phyloP scores from a whole-genome alignment of 2,888 invertebrate genomes.

The Crocallis elinguaria region DNA sequence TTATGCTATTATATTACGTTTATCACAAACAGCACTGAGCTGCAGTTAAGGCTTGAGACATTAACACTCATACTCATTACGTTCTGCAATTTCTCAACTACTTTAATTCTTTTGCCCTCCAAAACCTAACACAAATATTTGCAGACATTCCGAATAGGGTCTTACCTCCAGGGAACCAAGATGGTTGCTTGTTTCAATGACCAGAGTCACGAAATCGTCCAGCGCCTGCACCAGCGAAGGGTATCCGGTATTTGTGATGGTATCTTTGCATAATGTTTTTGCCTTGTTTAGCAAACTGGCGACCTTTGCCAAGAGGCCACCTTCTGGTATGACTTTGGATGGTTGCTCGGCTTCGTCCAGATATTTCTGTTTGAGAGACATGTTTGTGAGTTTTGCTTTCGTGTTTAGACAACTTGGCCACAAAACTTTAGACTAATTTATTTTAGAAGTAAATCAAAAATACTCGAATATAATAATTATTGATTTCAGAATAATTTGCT shows the following conservation, averaged over 20 bases:
- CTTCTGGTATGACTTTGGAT: conserved; percentile 52
- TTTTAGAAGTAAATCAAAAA: too few species aligned
- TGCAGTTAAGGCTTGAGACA: too few species aligned
- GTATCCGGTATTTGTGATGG: conserved; percentile 84
- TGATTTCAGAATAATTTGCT: too few species aligned
- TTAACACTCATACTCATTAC: too few species aligned
- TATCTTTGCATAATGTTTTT: conserved; percentile 86
- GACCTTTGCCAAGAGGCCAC: conserved; percentile 66
- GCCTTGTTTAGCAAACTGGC: conserved; percentile 84
- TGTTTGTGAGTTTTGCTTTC: background rate
- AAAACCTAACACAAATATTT: too few species aligned
- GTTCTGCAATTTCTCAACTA: too few species aligned
- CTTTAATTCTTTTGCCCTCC: too few species aligned
- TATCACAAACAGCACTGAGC: too few species aligned
- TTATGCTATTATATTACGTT: too few species aligned
- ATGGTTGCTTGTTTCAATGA: conserved; percentile 88
- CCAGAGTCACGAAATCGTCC: conserved; percentile 87
- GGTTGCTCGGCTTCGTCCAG: conserved; percentile 68
- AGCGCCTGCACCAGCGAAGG: conserved; percentile 86
- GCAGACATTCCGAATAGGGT: too few species aligned
- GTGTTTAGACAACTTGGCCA: conserved; percentile 6
- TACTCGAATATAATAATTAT: too few species aligned
- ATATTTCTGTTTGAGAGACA: conserved; percentile 64
- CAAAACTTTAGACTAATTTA: background rate
- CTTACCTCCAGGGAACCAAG: conserved; percentile 87